phyloP scores from a whole-genome alignment of 2,888 invertebrate species.

The Urechis unicinctus region DNA sequence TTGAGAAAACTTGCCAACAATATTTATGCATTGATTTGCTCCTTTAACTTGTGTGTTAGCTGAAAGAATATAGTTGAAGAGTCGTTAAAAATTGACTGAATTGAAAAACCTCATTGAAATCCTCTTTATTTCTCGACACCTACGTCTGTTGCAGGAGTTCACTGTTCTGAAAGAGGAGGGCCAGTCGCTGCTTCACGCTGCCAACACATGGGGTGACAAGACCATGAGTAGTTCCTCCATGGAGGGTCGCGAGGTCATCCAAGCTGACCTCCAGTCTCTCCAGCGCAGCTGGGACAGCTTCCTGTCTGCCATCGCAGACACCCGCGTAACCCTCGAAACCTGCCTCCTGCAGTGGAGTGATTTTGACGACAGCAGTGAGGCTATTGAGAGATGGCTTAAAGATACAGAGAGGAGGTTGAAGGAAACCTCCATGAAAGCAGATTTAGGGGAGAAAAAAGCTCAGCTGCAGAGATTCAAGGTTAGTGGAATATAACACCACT shows the following conservation, averaged over 20 bases:
- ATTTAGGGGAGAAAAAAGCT: constrained; percentile 44
- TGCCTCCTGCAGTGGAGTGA: constrained; percentile 87
- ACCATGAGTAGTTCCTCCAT: constrained; percentile 87
- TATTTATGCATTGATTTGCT: no score
- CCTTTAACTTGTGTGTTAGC: no score
- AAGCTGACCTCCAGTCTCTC: constrained; percentile 70
- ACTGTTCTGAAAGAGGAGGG: constrained; percentile 89
- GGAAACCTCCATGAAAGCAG: constrained; percentile 36
- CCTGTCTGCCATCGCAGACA: constrained; percentile 81
- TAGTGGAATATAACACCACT: background rate
- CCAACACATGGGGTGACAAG: constrained; percentile 84
- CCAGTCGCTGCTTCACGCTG: constrained; percentile 76
- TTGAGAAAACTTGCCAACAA: no score
- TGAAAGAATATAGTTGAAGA: no score
- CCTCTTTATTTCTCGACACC: background rate
- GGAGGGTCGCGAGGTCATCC: constrained; percentile 78
- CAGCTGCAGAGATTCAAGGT: constrained; percentile 45
- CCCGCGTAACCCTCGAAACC: constrained; percentile 78
- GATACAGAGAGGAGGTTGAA: constrained; percentile 77
- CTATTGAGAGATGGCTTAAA: constrained; percentile 89
- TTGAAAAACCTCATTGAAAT: background rate
- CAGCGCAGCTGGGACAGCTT: constrained; percentile 87
- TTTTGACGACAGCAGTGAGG: constrained; percentile 85
- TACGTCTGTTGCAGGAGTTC: constrained; percentile 63
- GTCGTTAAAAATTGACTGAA: background rate